Evolutionary conservation across 2,888 invertebrate species (phyloP).

Genomic region (Cephus pygmeus): DNA sequence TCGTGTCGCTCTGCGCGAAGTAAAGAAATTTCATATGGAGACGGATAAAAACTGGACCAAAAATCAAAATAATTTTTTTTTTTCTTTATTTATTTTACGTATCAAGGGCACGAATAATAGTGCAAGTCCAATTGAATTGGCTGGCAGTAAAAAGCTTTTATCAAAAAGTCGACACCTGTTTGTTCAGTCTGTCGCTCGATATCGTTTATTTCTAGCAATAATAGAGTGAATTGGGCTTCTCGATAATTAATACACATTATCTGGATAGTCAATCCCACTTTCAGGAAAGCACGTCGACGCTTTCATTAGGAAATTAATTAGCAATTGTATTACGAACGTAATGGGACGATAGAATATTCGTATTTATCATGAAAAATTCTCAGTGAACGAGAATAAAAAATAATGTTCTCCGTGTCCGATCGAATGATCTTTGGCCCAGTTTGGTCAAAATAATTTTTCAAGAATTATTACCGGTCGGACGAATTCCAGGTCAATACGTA

Average conservation of each 20-base stretch:
- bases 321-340: not conserved
- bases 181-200: not conserved
- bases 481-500: constrained; percentile 49
- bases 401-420: not conserved
- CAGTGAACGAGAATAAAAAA: not conserved
- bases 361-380: not conserved
- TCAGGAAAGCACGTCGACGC: not conserved
- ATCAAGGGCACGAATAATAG: not conserved
- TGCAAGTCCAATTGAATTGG: not conserved
- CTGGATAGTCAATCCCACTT: not conserved
- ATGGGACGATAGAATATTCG: not conserved
- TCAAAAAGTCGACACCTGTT: not conserved
- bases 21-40: not conserved
- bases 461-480: constrained; percentile 30
- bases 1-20: not conserved
- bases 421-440: not conserved
- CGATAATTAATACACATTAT: not conserved
- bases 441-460: constrained; percentile 1
- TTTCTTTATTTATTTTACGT: not conserved
- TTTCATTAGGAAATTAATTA: not conserved
- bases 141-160: not conserved
- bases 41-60: not conserved
- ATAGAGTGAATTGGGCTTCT: not conserved
- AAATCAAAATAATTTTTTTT: not conserved
- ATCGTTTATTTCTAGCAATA: not conserved